Conservation (phyloP, 2,113 vertebrate species). For the Chloropsis hardwickii region DNA sequence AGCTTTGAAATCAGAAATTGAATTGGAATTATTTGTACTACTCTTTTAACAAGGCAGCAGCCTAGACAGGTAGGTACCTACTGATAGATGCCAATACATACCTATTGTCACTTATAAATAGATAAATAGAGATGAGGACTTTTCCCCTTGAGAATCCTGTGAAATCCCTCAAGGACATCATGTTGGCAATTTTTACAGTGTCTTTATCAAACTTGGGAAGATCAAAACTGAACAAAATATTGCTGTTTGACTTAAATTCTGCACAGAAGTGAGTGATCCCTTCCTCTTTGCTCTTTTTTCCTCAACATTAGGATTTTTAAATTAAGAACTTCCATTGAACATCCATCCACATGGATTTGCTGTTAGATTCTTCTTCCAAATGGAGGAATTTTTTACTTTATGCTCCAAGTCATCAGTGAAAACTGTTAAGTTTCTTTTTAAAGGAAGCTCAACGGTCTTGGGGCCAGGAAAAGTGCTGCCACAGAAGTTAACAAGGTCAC, state of each 20-base stretch:
- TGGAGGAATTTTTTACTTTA: background rate
- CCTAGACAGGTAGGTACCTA: too few species aligned
- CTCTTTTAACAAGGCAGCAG: background rate
- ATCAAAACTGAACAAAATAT: background rate
- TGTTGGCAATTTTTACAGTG: background rate
- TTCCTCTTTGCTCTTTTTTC: background rate
- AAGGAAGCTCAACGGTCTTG: background rate
- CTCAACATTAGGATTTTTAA: background rate
- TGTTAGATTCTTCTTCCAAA: background rate
- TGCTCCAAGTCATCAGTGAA: background rate
- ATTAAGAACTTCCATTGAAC: background rate
- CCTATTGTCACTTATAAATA: background rate
- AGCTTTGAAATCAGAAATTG: background rate
- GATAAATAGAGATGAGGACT: background rate
- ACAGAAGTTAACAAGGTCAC: background rate
- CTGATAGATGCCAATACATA: background rate
- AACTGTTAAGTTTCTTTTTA: background rate
- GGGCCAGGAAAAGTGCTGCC: background rate
- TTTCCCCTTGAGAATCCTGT: background rate
- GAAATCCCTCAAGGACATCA: background rate
- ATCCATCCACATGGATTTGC: background rate
- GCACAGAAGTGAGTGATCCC: background rate
- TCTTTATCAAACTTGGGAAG: background rate
- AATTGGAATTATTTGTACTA: background rate
- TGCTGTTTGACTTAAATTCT: background rate